Evolutionary conservation across 1,140 invertebrate genomes (phyloP).

Genomic region (Atopsyche davidsoni): DNA sequence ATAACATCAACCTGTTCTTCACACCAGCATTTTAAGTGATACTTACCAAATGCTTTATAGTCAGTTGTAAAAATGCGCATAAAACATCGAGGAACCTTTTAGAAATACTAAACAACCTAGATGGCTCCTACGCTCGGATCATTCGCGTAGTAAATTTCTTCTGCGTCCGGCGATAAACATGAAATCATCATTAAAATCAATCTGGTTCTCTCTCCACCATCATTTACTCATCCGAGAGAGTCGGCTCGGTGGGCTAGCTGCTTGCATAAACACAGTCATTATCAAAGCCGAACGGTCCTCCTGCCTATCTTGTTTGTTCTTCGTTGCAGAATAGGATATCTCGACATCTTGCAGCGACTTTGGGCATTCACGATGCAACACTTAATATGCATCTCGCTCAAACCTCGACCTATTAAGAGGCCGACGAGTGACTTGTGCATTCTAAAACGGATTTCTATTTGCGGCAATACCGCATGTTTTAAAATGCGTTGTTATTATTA

Average conservation of each 20-base stretch:
- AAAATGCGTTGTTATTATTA: too few relatives aligned
- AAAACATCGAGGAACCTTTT: background rate
- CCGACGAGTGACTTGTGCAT: too few relatives aligned
- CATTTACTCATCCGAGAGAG: constrained; percentile 10
- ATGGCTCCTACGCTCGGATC: background rate
- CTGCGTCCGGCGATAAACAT: constrained; percentile 3
- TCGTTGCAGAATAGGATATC: too few relatives aligned
- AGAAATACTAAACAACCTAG: background rate
- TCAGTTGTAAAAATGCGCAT: background rate
- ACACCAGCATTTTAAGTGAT: background rate
- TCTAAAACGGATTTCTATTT: too few relatives aligned
- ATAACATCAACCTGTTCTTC: too few relatives aligned
- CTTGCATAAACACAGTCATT: constrained; percentile 6
- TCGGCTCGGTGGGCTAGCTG: too few relatives aligned
- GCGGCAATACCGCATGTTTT: too few relatives aligned
- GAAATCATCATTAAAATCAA: constrained; percentile 14
- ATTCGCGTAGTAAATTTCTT: background rate
- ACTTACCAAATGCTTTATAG: background rate
- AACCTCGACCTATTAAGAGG: too few relatives aligned
- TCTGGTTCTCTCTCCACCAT: constrained; percentile 7
- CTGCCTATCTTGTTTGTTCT: too few relatives aligned
- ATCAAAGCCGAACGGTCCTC: background rate
- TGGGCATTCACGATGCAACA: too few relatives aligned
- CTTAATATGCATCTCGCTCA: too few relatives aligned
- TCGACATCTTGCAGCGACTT: too few relatives aligned